Conservation (phyloP, 2,113 vertebrate species). For the Epinephelus moara region DNA sequence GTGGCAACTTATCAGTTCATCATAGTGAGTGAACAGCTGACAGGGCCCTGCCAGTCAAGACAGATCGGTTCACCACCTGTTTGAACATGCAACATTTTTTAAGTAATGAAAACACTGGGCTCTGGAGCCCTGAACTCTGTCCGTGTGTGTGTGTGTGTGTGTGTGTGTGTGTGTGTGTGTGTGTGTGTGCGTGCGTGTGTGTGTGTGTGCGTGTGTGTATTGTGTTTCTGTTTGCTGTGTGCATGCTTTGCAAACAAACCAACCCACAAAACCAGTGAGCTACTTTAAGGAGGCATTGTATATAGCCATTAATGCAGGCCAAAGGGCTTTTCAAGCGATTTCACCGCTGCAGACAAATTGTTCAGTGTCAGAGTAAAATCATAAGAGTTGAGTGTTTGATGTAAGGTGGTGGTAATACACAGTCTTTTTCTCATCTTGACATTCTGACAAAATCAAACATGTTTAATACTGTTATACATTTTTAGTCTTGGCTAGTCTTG, state of each 20-base stretch:
- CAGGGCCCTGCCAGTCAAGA: constrained; percentile 1
- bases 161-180: neutral
- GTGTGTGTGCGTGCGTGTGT: neutral
- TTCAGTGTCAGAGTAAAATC: too few species aligned
- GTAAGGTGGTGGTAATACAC: too few species aligned
- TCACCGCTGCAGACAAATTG: too few species aligned
- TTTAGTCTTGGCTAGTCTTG: too few species aligned
- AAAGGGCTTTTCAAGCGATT: too few species aligned
- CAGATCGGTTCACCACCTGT: constrained; percentile 49
- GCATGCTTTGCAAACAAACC: constrained; percentile 33
- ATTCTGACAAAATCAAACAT: too few species aligned
- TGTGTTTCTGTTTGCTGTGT: constrained; percentile 10
- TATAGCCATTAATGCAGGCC: neutral
- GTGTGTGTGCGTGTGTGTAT: neutral
- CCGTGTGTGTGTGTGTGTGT: neutral
- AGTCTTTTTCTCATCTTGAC: too few species aligned
- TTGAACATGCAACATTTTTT: constrained; percentile 61
- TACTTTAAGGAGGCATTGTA: neutral
- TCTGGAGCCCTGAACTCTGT: constrained; percentile 5
- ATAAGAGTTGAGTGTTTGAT: too few species aligned
- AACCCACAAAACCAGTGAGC: neutral
- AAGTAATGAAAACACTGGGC: constrained; percentile 45
- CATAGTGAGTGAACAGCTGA: neutral
- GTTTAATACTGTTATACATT: too few species aligned
- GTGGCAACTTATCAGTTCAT: neutral